Conservation (phyloP, 2,888 invertebrate species). For the Punctoribates punctum region DNA sequence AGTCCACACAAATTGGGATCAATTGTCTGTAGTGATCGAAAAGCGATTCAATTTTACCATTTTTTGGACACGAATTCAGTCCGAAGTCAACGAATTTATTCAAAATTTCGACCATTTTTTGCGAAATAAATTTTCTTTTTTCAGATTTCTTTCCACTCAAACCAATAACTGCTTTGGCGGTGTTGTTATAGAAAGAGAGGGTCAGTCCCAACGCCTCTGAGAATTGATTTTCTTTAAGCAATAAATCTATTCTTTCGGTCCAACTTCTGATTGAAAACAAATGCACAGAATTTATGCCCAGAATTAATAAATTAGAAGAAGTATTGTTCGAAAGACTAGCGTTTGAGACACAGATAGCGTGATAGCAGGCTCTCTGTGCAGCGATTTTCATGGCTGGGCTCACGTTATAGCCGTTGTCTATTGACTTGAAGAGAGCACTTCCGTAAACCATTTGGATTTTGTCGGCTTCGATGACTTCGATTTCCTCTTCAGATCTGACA, state of each 20-base stretch:
- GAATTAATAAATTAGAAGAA: constrained; percentile 65
- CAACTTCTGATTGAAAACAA: constrained; percentile 58
- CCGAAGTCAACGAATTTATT: constrained; percentile 54
- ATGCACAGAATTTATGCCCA: constrained; percentile 66
- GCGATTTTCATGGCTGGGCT: constrained; percentile 72
- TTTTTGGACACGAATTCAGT: constrained; percentile 52
- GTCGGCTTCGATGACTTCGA: constrained; percentile 74
- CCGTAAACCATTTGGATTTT: constrained; percentile 77
- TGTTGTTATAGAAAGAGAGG: constrained; percentile 62
- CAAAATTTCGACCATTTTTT: constrained; percentile 53
- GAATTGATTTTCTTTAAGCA: constrained; percentile 58
- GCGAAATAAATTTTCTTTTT: constrained; percentile 44
- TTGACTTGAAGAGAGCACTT: constrained; percentile 80
- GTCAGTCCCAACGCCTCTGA: constrained; percentile 62
- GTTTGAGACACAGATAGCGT: constrained; percentile 58
- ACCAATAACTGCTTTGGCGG: constrained; percentile 61
- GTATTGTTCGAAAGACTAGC: constrained; percentile 56
- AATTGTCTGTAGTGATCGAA: constrained; percentile 52
- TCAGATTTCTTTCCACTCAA: constrained; percentile 45
- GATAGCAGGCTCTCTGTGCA: constrained; percentile 71
- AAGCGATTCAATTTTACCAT: constrained; percentile 45
- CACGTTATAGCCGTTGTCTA: constrained; percentile 93
- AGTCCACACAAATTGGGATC: constrained; percentile 47
- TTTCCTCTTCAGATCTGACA: constrained; percentile 78
- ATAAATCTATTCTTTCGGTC: constrained; percentile 57